A percentile compares a stretch with the other conserved stretches of the same genome.
phyloP scores from a whole-genome alignment of 2,888 invertebrate genomes.

The Apodemia hepburni region DNA sequence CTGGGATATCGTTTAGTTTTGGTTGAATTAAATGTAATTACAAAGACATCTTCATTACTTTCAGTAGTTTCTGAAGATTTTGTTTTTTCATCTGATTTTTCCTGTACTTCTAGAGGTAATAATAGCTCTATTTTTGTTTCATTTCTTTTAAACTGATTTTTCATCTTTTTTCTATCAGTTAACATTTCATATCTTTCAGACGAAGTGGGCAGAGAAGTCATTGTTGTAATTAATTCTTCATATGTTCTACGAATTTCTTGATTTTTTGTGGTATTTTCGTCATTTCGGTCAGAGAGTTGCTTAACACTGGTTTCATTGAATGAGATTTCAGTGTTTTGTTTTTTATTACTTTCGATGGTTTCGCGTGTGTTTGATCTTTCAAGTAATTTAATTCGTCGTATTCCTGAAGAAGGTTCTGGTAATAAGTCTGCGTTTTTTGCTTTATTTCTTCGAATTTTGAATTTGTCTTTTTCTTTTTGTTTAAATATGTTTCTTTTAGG shows the following conservation, averaged over 20 bases:
- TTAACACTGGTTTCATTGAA: slow-evolving; percentile 58
- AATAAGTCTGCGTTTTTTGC: slow-evolving; percentile 56
- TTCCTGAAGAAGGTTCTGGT: slow-evolving; percentile 59
- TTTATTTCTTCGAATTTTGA: slow-evolving; percentile 58
- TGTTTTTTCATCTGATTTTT: slow-evolving; percentile 40
- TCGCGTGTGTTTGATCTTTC: slow-evolving; percentile 48
- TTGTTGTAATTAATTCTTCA: slow-evolving; percentile 49
- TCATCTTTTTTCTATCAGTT: too few relatives aligned
- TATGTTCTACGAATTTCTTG: slow-evolving; percentile 59
- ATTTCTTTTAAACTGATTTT: slow-evolving; percentile 38
- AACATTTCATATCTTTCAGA: slow-evolving; percentile 25
- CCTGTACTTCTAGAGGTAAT: slow-evolving; percentile 52
- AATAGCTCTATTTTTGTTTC: slow-evolving; percentile 55
- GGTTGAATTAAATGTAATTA: slow-evolving; percentile 56
- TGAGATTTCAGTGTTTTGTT: slow-evolving; percentile 55
- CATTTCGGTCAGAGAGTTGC: slow-evolving; percentile 60
- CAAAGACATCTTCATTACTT: slow-evolving; percentile 50
- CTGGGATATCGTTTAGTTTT: slow-evolving; percentile 59
- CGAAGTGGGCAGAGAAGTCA: slow-evolving; percentile 17
- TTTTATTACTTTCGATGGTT: slow-evolving; percentile 50
- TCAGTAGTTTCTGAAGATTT: slow-evolving; percentile 49
- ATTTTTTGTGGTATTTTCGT: slow-evolving; percentile 62
- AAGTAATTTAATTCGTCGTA: slow-evolving; percentile 55
- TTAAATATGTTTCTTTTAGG: slow-evolving; percentile 42
- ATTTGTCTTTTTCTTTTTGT: slow-evolving; percentile 50